These are phyloP conservation scores for Oscheius onirici DNA, from an alignment of 2,888 invertebrate species.

Conservation along the genomic window DNA sequence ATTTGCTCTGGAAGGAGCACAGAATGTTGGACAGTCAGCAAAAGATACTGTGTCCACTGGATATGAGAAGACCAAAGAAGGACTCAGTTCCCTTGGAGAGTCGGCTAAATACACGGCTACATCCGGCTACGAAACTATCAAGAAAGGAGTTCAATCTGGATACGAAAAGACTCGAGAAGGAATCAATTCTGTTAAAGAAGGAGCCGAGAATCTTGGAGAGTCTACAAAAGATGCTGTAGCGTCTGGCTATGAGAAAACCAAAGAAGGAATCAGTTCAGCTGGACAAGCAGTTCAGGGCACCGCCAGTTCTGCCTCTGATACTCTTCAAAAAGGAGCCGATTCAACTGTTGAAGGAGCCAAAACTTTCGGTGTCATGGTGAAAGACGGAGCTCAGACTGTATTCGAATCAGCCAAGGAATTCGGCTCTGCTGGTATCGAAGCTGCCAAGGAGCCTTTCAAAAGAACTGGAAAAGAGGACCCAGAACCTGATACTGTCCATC, in stretches of 20 bases:
- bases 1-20: not conserved
- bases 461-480: not conserved
- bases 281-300: not conserved
- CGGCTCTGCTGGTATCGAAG: not conserved
- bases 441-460: constrained; percentile 7
- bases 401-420: not conserved
- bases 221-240: too few relatives aligned
- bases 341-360: not conserved
- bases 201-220: not conserved
- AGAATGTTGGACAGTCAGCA: not conserved
- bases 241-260: not conserved
- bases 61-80: not conserved
- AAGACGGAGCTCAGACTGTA: not conserved
- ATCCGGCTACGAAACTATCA: not conserved
- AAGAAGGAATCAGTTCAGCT: not conserved
- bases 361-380: not conserved
- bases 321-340: not conserved
- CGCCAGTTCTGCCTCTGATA: not conserved
- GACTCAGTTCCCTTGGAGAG: not conserved
- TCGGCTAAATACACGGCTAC: constrained; percentile 1
- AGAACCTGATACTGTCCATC: too few relatives aligned
- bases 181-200: not conserved
- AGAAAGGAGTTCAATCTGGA: not conserved
- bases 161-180: constrained; percentile 13
- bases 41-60: not conserved